Conservation (phyloP, 1,140 invertebrate genomes). For the Ephestia elutella region DNA sequence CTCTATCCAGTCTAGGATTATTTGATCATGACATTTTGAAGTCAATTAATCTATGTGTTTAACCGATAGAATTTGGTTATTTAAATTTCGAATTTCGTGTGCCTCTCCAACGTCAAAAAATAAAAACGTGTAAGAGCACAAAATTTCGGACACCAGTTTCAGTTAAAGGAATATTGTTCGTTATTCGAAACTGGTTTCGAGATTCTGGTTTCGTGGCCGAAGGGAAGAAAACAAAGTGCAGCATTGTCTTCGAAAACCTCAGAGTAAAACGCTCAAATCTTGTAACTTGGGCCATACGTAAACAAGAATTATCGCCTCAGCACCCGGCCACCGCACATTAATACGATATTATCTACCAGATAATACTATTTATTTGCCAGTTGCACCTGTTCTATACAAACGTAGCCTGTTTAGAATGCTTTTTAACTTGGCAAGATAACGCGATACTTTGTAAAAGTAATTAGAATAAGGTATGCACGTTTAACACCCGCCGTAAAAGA, state of each 20-base stretch:
- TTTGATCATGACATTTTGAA: too few relatives aligned
- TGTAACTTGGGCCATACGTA: neutral
- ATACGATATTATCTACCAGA: neutral
- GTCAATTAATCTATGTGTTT: too few relatives aligned
- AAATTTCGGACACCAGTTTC: too few relatives aligned
- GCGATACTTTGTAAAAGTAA: neutral
- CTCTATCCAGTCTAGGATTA: too few relatives aligned
- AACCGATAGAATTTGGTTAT: too few relatives aligned
- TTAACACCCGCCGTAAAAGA: neutral
- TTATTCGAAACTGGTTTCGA: too few relatives aligned
- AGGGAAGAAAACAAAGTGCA: too few relatives aligned
- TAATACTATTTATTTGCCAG: neutral
- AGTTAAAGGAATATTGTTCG: too few relatives aligned
- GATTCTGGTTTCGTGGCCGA: too few relatives aligned
- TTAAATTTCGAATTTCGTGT: too few relatives aligned
- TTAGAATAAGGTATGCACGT: neutral
- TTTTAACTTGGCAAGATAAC: neutral
- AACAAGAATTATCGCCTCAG: neutral
- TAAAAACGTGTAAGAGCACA: too few relatives aligned
- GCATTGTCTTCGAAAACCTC: neutral
- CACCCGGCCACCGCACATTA: neutral
- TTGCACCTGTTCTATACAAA: neutral
- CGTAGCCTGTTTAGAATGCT: neutral
- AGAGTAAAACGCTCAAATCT: neutral
- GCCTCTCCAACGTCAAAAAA: too few relatives aligned